phyloP scores from a whole-genome alignment of 35 echinoderm and acorn worm species.

The Nesometra sesokonis region DNA sequence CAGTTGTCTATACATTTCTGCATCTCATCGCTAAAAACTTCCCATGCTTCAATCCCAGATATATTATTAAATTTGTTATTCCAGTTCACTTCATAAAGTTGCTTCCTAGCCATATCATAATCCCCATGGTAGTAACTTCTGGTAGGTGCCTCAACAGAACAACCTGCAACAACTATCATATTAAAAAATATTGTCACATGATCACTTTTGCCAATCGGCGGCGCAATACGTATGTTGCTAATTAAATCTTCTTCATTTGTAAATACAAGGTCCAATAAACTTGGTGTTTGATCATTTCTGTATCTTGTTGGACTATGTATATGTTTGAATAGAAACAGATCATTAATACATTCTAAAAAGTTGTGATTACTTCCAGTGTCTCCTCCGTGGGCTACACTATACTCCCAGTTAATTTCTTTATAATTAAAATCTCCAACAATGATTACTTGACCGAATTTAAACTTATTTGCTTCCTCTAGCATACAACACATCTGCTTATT shows the following conservation, averaged over 20 bases:
- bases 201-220: constrained; percentile 19
- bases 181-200: constrained; percentile 10
- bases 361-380: background rate
- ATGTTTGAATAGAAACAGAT: constrained; percentile 15
- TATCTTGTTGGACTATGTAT: background rate
- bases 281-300: background rate
- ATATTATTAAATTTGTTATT: background rate
- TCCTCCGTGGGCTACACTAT: background rate
- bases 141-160: background rate
- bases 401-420: background rate
- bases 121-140: background rate
- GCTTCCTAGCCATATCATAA: background rate
- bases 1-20: background rate
- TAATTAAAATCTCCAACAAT: background rate
- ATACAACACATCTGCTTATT: background rate
- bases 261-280: constrained; percentile 1
- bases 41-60: background rate
- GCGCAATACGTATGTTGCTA: background rate
- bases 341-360: background rate
- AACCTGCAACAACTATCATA: background rate
- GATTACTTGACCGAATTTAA: background rate
- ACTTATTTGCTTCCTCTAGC: background rate
- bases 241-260: constrained; percentile 14
- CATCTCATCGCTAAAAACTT: background rate
- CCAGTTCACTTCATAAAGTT: background rate